Percentiles rank a stretch among this genome's conserved stretches.
These are phyloP conservation scores for Ophion ventricosus DNA, from an alignment of 2,888 invertebrate species.

Conservation along the genomic window DNA sequence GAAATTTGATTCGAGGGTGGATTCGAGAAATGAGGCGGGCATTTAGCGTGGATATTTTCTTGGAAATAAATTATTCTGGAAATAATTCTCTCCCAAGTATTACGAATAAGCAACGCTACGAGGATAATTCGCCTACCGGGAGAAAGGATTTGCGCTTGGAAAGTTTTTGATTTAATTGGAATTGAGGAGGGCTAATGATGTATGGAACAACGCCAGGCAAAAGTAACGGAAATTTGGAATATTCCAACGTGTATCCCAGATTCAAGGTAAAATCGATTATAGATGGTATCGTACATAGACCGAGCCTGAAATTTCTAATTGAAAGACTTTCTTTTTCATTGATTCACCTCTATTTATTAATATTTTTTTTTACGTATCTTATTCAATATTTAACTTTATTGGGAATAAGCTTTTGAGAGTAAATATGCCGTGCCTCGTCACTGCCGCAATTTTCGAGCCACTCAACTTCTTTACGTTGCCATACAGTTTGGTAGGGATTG, in stretches of 20 bases:
- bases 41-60: not conserved
- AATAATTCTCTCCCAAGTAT: not conserved
- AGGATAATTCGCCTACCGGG: not conserved
- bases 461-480: not conserved
- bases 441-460: not conserved
- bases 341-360: not conserved
- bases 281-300: not conserved
- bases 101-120: not conserved
- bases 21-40: not conserved
- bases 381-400: not conserved
- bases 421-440: not conserved
- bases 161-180: not conserved
- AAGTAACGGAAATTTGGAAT: not conserved
- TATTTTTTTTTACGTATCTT: not conserved
- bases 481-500: not conserved
- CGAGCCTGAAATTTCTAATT: too few species aligned
- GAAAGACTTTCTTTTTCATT: not conserved
- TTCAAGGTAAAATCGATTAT: not conserved
- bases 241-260: not conserved
- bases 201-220: not conserved
- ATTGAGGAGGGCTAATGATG: not conserved
- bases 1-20: not conserved
- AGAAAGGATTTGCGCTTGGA: not conserved
- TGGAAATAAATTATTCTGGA: not conserved
- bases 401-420: not conserved